These are phyloP conservation scores for Drosophila anomalipes DNA, from an alignment of 2,888 invertebrate genomes.

Conservation along the genomic window DNA sequence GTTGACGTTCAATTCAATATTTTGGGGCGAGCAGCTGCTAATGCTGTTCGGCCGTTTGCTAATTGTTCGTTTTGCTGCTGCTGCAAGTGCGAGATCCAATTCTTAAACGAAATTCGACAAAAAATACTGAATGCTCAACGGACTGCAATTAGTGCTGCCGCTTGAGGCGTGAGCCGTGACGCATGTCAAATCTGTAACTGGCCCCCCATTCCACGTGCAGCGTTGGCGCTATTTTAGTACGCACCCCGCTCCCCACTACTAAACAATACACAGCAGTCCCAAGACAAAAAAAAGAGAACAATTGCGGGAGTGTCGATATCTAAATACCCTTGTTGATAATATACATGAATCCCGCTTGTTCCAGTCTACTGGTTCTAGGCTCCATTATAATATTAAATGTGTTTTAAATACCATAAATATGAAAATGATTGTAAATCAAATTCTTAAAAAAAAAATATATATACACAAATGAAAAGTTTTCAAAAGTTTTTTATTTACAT, in stretches of 20 bases:
- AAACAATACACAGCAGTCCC: constrained; percentile 52
- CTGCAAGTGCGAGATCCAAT: constrained; percentile 42
- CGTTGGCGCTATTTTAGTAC: constrained; percentile 51
- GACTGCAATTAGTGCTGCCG: constrained; percentile 57
- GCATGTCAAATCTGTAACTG: constrained; percentile 64
- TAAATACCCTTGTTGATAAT: constrained; percentile 34
- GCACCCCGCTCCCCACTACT: constrained; percentile 17
- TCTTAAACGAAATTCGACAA: constrained; percentile 25
- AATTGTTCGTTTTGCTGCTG: constrained; percentile 44
- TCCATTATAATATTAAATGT: not conserved
- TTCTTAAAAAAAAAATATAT: not conserved
- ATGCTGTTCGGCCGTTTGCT: constrained; percentile 43
- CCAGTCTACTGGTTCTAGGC: not conserved
- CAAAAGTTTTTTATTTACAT: not conserved
- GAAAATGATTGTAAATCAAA: not conserved
- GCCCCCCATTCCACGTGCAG: constrained; percentile 33
- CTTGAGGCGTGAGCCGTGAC: constrained; percentile 49
- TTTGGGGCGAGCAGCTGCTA: constrained; percentile 58
- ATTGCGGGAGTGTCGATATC: constrained; percentile 5
- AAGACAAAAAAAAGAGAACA: not conserved
- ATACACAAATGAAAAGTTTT: not conserved
- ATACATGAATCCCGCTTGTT: not conserved
- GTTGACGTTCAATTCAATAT: constrained; percentile 59
- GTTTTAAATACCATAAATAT: not conserved
- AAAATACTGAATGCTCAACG: constrained; percentile 22